A percentile compares a stretch with the other conserved stretches of the same genome.
These are phyloP conservation scores for Microhierax caerulescens DNA, from an alignment of 2,797 vertebrate genomes.

Conservation along the genomic window DNA sequence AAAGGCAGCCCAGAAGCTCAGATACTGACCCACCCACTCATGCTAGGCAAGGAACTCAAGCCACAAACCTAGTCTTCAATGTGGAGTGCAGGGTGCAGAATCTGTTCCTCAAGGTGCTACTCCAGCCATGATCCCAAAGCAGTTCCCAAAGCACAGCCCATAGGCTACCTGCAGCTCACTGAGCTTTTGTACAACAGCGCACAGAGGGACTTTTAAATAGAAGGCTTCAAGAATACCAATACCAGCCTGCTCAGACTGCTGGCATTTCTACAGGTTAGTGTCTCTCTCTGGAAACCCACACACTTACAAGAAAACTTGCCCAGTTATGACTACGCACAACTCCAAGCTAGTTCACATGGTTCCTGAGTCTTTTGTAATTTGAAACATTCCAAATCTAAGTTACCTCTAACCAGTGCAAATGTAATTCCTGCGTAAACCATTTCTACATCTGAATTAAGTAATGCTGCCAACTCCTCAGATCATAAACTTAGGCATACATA, in stretches of 20 bases:
- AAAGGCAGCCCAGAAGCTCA: not conserved
- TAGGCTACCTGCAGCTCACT: not conserved
- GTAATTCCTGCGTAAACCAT: not conserved
- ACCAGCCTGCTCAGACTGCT: not conserved
- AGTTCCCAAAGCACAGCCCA: not conserved
- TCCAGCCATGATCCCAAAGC: not conserved
- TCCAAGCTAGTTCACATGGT: not conserved
- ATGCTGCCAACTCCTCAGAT: not conserved
- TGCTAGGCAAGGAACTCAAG: not conserved
- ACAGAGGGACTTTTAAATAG: not conserved
- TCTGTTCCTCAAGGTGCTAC: not conserved
- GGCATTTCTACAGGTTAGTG: not conserved
- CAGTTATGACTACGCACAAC: rapidly evolving
- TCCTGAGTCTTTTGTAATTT: not conserved
- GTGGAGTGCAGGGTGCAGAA: not conserved
- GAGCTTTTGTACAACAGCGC: not conserved
- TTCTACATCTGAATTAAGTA: not conserved
- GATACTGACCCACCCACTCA: not conserved
- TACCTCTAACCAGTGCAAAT: not conserved
- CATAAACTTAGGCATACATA: not conserved
- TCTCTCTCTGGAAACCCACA: not conserved
- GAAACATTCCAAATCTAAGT: not conserved
- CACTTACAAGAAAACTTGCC: not conserved
- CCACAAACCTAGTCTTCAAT: not conserved
- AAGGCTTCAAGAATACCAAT: not conserved